Evolutionary conservation across 1,140 invertebrate genomes (phyloP).

Genomic region (Drosophila rufa): DNA sequence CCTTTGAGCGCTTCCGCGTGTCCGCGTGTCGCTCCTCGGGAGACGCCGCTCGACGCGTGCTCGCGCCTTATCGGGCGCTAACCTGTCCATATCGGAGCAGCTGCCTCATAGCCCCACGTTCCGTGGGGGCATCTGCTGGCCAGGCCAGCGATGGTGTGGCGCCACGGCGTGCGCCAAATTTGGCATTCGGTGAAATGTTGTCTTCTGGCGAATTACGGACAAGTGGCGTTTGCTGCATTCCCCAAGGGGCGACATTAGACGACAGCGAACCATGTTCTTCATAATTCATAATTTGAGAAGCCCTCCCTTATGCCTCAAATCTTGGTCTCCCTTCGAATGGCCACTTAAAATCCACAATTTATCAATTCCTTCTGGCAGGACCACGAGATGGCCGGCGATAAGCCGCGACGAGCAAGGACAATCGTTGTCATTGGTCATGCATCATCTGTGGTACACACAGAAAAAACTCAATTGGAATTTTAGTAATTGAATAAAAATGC

Average conservation of each 20-base stretch:
- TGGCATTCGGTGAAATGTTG: constrained; percentile 75
- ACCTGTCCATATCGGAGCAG: constrained; percentile 77
- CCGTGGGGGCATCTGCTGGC: constrained; percentile 28
- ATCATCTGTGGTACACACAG: constrained; percentile 50
- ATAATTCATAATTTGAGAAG: constrained; percentile 37
- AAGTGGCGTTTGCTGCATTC: constrained; percentile 49
- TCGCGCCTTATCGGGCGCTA: constrained; percentile 76
- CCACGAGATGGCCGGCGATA: constrained; percentile 65
- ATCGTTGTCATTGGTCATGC: constrained; percentile 45
- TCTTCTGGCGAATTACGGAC: constrained; percentile 41
- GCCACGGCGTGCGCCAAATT: constrained; percentile 79
- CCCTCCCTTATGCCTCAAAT: not conserved
- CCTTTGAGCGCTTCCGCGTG: constrained; percentile 73
- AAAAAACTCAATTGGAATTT: not conserved
- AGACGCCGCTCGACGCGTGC: constrained; percentile 66
- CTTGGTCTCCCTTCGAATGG: constrained; percentile 13
- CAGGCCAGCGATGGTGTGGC: constrained; percentile 64
- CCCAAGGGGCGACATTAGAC: constrained; percentile 59
- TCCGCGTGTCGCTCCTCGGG: constrained; percentile 70
- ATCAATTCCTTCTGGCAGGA: constrained; percentile 67
- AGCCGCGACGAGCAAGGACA: constrained; percentile 40
- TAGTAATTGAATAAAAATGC: not conserved
- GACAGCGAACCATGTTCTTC: constrained; percentile 33
- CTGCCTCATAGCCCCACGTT: constrained; percentile 53
- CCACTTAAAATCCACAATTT: constrained; percentile 77